A percentile compares a stretch with the other conserved stretches of the same genome.
These are phyloP conservation scores for Chrysodeixis includens DNA, from an alignment of 2,888 invertebrate species.

Conservation along the genomic window DNA sequence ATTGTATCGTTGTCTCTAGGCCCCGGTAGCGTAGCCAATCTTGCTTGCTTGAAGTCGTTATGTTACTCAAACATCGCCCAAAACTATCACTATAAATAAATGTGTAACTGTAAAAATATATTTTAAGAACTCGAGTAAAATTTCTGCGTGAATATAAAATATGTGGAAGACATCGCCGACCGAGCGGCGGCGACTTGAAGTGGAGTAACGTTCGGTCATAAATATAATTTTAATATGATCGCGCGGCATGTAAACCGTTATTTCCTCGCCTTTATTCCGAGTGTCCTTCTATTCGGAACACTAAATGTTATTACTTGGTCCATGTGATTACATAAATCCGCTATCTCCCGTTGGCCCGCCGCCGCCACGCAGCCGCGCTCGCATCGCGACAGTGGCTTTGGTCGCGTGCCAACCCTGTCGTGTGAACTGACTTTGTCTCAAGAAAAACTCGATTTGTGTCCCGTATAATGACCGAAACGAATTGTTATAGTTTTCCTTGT, in stretches of 20 bases:
- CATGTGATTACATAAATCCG: constrained; percentile 36
- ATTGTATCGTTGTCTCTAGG: too few species aligned
- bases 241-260: constrained; percentile 11
- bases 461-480: constrained; percentile 73
- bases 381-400: constrained; percentile 59
- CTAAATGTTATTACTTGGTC: constrained; percentile 47
- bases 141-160: too few species aligned
- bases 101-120: too few species aligned
- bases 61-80: too few species aligned
- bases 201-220: not conserved
- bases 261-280: constrained; percentile 36
- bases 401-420: constrained; percentile 70
- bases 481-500: constrained; percentile 69
- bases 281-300: constrained; percentile 44
- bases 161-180: too few species aligned
- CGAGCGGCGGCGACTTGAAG: not conserved
- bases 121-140: too few species aligned
- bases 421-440: constrained; percentile 71
- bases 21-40: too few species aligned
- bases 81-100: too few species aligned
- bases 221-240: not conserved
- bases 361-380: constrained; percentile 17
- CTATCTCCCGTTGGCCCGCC: constrained; percentile 46
- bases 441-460: constrained; percentile 78
- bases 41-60: too few species aligned